Percentiles rank a stretch among this genome's conserved stretches.
Evolutionary conservation across 92 coral and sea anemone species (phyloP).

Genomic region (Parazoanthus atlanticus): DNA sequence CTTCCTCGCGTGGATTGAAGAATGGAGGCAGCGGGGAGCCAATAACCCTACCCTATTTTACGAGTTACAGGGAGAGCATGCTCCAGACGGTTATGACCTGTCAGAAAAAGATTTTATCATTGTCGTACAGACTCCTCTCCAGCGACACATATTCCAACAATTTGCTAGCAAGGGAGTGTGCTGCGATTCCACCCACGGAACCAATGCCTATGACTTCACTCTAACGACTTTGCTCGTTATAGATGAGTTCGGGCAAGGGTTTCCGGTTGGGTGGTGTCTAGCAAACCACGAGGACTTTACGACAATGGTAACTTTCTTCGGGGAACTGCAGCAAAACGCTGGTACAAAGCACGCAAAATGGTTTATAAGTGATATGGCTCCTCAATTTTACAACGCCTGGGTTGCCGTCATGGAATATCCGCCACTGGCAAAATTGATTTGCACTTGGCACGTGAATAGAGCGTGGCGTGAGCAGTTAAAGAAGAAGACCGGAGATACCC

Average conservation of each 20-base stretch:
- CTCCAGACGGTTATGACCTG: conserved; percentile 48
- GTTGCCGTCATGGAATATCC: conserved; percentile 54
- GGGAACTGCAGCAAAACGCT: conserved; percentile 49
- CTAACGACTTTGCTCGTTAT: conserved; percentile 58
- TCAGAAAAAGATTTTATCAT: conserved; percentile 56
- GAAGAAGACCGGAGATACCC: conserved; percentile 43
- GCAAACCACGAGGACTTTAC: conserved; percentile 73
- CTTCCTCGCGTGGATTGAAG: conserved; percentile 62
- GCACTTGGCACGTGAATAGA: conserved; percentile 61
- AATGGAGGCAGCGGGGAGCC: conserved; percentile 52
- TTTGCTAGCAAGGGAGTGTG: conserved; percentile 70
- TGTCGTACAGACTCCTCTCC: conserved; percentile 63
- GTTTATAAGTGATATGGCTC: conserved; percentile 76
- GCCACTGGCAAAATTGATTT: conserved; percentile 53
- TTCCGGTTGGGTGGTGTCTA: conserved; percentile 78
- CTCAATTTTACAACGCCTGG: conserved; percentile 75
- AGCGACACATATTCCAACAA: conserved; percentile 54
- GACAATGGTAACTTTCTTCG: conserved; percentile 54
- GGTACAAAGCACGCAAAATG: conserved; percentile 39
- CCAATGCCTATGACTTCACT: conserved; percentile 65
- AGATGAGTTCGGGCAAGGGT: conserved; percentile 75
- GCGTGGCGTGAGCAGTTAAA: conserved; percentile 52
- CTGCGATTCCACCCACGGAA: conserved; percentile 72
- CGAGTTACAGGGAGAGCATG: conserved; percentile 60
- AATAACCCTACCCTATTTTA: conserved; percentile 56